These are phyloP conservation scores for Polyergus mexicanus DNA, from an alignment of 1,140 invertebrate genomes.

Conservation along the genomic window DNA sequence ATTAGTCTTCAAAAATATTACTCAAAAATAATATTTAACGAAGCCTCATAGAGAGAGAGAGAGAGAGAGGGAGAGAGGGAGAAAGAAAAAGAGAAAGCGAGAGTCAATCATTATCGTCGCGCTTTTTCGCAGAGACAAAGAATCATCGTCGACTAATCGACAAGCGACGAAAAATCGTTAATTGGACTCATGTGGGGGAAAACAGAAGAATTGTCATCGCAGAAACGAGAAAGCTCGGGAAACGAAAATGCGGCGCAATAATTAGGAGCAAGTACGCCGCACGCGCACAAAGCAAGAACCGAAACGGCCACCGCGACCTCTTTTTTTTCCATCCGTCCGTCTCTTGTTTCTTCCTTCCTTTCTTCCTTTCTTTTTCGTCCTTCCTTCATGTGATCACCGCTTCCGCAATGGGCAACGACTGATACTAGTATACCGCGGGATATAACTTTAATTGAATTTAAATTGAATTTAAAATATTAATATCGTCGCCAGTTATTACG, in stretches of 20 bases:
- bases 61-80: too few relatives aligned
- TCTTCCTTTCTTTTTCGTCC: background rate
- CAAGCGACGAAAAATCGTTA: conserved; percentile 18
- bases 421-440: conserved; percentile 36
- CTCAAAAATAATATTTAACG: background rate
- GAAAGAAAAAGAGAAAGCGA: too few relatives aligned
- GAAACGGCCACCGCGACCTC: background rate
- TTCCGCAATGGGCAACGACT: conserved; percentile 41
- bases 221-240: conserved; percentile 1
- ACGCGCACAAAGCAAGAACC: conserved; percentile 48
- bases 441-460: conserved; percentile 83
- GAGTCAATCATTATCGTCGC: background rate
- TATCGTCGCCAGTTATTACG: conserved; percentile 56
- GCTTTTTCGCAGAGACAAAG: background rate
- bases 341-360: background rate
- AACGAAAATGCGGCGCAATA: conserved; percentile 34
- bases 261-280: conserved; percentile 49
- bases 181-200: conserved; percentile 10
- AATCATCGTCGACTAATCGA: conserved; percentile 23
- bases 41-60: background rate
- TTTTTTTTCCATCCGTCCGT: background rate
- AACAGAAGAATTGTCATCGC: background rate
- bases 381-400: conserved; percentile 24
- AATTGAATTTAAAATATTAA: conserved; percentile 84
- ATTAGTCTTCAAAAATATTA: background rate